Conservation (phyloP, 1,140 invertebrate species). For the Drosophila simulans region DNA sequence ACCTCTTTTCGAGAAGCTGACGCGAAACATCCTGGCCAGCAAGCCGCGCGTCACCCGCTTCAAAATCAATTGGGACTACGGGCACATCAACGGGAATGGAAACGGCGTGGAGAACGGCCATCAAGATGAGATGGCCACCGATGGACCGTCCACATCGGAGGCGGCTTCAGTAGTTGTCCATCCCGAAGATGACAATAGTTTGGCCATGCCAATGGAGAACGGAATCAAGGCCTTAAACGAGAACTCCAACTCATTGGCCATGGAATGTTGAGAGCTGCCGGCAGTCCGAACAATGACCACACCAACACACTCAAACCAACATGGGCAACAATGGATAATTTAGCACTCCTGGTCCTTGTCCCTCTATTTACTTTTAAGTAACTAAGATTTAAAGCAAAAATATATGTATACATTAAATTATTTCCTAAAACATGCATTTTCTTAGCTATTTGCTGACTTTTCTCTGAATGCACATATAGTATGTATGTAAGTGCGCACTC, state of each 20-base stretch:
- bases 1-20: conserved; percentile 97
- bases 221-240: conserved; percentile 79
- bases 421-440: conserved; percentile 7
- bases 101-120: conserved; percentile 60
- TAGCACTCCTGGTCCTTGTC: conserved; percentile 27
- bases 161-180: conserved; percentile 6
- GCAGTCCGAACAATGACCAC: conserved; percentile 21
- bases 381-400: conserved; percentile 64
- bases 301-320: conserved; percentile 17
- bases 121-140: conserved; percentile 49
- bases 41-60: conserved; percentile 98
- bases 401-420: conserved; percentile 63
- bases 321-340: conserved; percentile 28
- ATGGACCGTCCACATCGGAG: conserved; percentile 61
- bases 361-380: conserved; percentile 56
- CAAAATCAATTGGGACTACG: conserved; percentile 98
- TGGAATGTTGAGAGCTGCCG: conserved; percentile 74
- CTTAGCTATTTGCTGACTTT: not conserved
- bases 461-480: not conserved
- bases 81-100: conserved; percentile 76
- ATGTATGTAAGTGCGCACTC: not conserved
- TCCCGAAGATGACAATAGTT: conserved; percentile 75
- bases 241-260: conserved; percentile 84
- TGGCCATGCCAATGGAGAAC: conserved; percentile 78
- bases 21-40: conserved; percentile 96